These are phyloP conservation scores for Embidobia sp. DNA, from an alignment of 2,888 invertebrate genomes.

Conservation along the genomic window DNA sequence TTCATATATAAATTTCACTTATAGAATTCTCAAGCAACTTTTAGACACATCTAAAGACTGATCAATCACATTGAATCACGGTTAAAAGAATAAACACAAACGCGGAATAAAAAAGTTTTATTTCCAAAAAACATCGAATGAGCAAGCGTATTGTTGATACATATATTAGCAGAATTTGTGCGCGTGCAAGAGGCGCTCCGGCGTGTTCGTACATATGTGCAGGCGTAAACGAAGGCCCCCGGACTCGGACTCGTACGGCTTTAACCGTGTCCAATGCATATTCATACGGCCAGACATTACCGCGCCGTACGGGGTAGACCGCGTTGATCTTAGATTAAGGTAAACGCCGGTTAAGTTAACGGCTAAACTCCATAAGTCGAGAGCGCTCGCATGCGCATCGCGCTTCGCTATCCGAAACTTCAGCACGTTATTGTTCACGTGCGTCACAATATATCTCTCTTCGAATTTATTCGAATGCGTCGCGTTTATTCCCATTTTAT, in stretches of 20 bases:
- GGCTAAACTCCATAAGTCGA: slow-evolving; percentile 81
- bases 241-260: slow-evolving; percentile 65
- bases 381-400: slow-evolving; percentile 78
- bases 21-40: no score
- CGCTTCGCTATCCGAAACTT: slow-evolving; percentile 62
- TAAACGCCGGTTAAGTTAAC: slow-evolving; percentile 82
- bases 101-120: no score
- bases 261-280: slow-evolving; percentile 80
- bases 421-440: slow-evolving; percentile 56
- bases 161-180: slow-evolving; percentile 35
- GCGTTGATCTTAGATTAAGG: slow-evolving; percentile 81
- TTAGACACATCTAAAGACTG: no score
- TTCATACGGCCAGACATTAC: slow-evolving; percentile 81
- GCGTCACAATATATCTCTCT: slow-evolving; percentile 35
- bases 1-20: no score
- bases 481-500: slow-evolving; percentile 37
- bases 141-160: slow-evolving; percentile 20
- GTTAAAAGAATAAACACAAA: no score
- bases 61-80: no score
- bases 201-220: slow-evolving; percentile 62
- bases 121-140: not conserved
- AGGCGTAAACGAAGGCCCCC: slow-evolving; percentile 62
- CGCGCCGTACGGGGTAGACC: slow-evolving; percentile 71
- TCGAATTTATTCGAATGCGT: slow-evolving; percentile 31
- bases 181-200: slow-evolving; percentile 62